Base-by-base conservation (phyloP, 2,888 invertebrate genomes). In the Macropis europaea region DNA sequence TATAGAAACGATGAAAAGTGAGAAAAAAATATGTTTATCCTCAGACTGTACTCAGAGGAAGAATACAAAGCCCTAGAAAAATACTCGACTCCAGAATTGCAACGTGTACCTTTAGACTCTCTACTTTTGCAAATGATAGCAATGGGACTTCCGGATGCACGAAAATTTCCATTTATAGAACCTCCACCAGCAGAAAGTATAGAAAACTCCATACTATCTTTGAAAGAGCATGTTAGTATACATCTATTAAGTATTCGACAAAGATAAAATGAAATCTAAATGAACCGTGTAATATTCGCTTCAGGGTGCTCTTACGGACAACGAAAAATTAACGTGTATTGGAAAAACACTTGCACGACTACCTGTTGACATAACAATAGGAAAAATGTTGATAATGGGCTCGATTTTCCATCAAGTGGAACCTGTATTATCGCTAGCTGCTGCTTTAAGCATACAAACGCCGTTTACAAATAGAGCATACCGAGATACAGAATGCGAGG, bases 101-200 rank as follows among this genome's bases (percentile, higher is more conserved):
- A 97, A 82, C 92, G 99, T 50, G 98, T 99, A 0, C 98, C 99
- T 0, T 91, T 99, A 7, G 98, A 99, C 76, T 96, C 97, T 0
- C 92, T 99, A 26, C 90, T 99, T 1, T 91, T 99, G 36, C 94
- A 97, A 87, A 97, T 99, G 97, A 94, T 97, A 57, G 95, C 98
- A 0, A 94, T 99, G 91, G 99, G 99, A 0, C 92, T 99, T 57
- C 96, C 94, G 43, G 96, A 99, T 91, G 95, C 97, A 3, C 92
- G 97, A 59, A 92, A 95, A 81, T 99, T 99, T 91, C 99, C 99
- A 0, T 99, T 99, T 87, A 92, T 99, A 61, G 99, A 99, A 90
- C 93, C 96, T n/a, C 99, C 99, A 0, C 93, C 95, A 0, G 91
- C 93, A 7, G 94, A 95, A 42, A 95, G 95, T 42, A 92, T 99